Evolutionary conservation across 2,113 vertebrate species (phyloP).

Genomic region (Passer montanus): DNA sequence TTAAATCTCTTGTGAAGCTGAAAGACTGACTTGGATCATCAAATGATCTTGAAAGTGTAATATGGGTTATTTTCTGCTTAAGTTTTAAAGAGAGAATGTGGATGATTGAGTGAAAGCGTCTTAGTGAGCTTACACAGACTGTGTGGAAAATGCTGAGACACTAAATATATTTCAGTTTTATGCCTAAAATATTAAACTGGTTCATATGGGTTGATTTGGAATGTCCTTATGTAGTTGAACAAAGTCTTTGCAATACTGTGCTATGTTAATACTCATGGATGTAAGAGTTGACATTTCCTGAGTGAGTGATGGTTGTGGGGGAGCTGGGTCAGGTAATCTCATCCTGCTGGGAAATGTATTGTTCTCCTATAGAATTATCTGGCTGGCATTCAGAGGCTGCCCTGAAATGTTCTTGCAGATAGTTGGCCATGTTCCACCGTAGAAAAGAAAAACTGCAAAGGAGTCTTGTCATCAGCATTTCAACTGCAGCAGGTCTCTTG

Average conservation of each 20-base stretch:
- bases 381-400: neutral
- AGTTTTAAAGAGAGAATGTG: neutral
- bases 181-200: neutral
- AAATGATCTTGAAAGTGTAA: neutral
- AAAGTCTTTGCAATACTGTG: neutral
- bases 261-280: neutral
- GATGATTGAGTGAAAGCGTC: neutral
- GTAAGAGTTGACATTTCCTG: neutral
- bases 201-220: neutral
- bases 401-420: constrained; percentile 26
- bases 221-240: neutral
- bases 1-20: neutral
- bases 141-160: neutral
- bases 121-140: neutral
- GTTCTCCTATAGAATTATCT: neutral
- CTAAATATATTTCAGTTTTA: neutral
- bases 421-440: neutral
- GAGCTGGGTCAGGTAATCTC: neutral
- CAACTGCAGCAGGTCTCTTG: constrained; percentile 12
- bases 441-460: neutral
- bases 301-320: neutral
- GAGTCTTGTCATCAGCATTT: neutral
- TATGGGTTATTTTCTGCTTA: neutral
- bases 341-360: neutral
- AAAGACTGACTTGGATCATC: neutral